Percentiles rank a stretch among this genome's conserved stretches.
Evolutionary conservation across 2,797 vertebrate genomes (phyloP).

Genomic region (Oryzias sinensis): DNA sequence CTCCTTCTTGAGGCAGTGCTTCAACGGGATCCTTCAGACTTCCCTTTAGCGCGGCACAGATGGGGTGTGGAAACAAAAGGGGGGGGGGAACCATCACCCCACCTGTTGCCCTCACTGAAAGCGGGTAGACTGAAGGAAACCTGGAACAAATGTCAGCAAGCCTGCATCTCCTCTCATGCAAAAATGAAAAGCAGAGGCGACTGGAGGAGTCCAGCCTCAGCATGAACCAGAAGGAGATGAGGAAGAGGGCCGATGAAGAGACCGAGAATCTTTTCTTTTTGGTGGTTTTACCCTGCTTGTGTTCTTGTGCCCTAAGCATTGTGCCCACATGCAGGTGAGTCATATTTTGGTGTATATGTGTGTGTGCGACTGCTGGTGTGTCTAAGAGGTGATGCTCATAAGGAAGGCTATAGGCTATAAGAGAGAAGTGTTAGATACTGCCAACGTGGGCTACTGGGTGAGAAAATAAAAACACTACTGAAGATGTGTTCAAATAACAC

Average conservation of each 20-base stretch:
- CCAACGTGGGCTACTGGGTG: conserved; percentile 75
- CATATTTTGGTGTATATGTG: conserved; percentile 63
- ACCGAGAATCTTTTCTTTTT: conserved; percentile 40
- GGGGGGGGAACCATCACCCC: background rate
- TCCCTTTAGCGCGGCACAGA: conserved; percentile 12
- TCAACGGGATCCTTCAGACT: conserved; percentile 57
- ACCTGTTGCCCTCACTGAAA: background rate
- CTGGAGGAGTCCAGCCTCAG: conserved; percentile 9
- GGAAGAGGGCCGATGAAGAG: conserved; percentile 54
- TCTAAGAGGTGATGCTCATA: conserved; percentile 70
- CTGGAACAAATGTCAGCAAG: conserved; percentile 49
- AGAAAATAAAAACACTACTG: conserved; percentile 68
- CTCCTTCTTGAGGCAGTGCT: conserved; percentile 52
- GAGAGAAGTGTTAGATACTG: conserved; percentile 77
- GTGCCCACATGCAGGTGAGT: conserved; percentile 78
- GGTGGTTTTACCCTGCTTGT: conserved; percentile 69
- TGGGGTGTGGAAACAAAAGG: background rate
- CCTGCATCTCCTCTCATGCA: conserved; percentile 47
- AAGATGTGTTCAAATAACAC: conserved; percentile 70
- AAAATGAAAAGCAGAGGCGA: conserved; percentile 19
- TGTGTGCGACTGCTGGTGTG: conserved; percentile 65
- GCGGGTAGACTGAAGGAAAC: conserved; percentile 46
- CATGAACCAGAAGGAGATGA: conserved; percentile 56
- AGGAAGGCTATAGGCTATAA: conserved; percentile 67
- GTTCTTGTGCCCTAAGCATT: conserved; percentile 76